These are phyloP conservation scores for Pedetes capensis DNA, from an alignment of 2,113 vertebrate genomes.

Conservation along the genomic window DNA sequence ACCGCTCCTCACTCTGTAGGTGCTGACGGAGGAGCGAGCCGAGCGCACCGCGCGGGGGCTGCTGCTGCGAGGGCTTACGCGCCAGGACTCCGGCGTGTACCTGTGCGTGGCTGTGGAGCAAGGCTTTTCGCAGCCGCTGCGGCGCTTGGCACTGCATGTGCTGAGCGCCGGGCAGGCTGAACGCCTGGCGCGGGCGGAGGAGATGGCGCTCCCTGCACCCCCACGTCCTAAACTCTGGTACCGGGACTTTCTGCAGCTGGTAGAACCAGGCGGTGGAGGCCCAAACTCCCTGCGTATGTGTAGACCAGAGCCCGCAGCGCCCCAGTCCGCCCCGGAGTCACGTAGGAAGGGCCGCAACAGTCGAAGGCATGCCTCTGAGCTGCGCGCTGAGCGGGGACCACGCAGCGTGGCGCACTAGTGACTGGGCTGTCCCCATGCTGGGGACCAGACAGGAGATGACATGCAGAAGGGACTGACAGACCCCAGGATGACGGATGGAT, in stretches of 20 bases:
- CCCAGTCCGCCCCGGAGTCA: constrained; percentile 81
- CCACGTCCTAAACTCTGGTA: constrained; percentile 93
- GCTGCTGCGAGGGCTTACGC: constrained; percentile 89
- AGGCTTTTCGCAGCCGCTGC: constrained; percentile 93
- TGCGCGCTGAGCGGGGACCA: constrained; percentile 87
- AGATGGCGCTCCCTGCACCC: constrained; percentile 53
- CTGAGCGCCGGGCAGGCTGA: constrained; percentile 83
- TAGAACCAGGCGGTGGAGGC: constrained; percentile 87
- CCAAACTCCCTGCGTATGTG: constrained; percentile 87
- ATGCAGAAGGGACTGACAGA: neutral
- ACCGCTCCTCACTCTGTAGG: constrained; percentile 76
- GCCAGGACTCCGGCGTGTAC: constrained; percentile 88
- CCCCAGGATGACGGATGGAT: neutral
- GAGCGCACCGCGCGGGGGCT: constrained; percentile 88
- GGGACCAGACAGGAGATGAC: neutral
- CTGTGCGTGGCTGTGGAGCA: constrained; percentile 93
- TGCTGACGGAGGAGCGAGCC: constrained; percentile 88
- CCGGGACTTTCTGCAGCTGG: constrained; percentile 95
- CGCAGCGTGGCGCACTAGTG: constrained; percentile 89
- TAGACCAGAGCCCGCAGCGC: constrained; percentile 81
- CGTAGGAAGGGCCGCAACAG: constrained; percentile 90
- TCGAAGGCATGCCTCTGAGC: constrained; percentile 88
- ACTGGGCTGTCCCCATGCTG: neutral
- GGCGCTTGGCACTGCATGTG: constrained; percentile 90
- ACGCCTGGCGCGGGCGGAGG: constrained; percentile 63